A percentile compares a stretch with the other conserved stretches of the same genome.
These are phyloP conservation scores for Agelas oroides DNA, from an alignment of 37 sponge, comb jelly and placozoan species.

Conservation along the genomic window DNA sequence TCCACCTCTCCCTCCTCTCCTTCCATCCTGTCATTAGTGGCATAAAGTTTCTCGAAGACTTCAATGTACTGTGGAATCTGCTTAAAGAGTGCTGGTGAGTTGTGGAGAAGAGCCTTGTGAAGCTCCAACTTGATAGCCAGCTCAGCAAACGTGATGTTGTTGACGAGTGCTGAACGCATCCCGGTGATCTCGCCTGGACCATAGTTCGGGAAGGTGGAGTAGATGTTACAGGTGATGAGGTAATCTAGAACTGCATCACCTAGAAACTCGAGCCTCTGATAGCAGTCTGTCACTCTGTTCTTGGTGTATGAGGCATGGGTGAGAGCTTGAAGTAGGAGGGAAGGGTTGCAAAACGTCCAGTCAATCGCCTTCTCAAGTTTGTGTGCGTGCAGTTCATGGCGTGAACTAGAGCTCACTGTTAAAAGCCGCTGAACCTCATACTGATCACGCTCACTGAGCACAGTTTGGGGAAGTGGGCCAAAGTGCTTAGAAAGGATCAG, in stretches of 20 bases:
- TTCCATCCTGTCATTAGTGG: background rate
- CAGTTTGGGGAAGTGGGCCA: slow-evolving; percentile 5
- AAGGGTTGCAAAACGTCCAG: slow-evolving; percentile 78
- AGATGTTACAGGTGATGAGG: slow-evolving; percentile 83
- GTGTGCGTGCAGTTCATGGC: background rate
- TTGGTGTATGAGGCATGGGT: slow-evolving; percentile 93
- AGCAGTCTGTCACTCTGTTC: slow-evolving; percentile 90
- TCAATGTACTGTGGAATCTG: slow-evolving; percentile 42
- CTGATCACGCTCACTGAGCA: background rate
- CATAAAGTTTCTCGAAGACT: background rate
- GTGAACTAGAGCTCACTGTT: background rate
- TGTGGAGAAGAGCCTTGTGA: slow-evolving; percentile 57
- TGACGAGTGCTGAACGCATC: slow-evolving; percentile 91
- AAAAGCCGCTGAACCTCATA: background rate
- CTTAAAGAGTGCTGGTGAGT: slow-evolving; percentile 56
- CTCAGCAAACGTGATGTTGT: slow-evolving; percentile 87
- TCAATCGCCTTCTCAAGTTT: slow-evolving; percentile 22
- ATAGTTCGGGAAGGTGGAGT: slow-evolving; percentile 61
- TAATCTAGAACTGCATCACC: slow-evolving; percentile 98
- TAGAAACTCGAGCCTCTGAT: slow-evolving; percentile 97
- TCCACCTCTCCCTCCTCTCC: slow-evolving; percentile 7
- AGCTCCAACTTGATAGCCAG: slow-evolving; percentile 57
- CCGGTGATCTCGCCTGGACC: slow-evolving; percentile 85
- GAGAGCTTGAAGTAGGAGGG: slow-evolving; percentile 86
- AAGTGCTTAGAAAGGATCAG: slow-evolving; percentile 9